Base-by-base conservation (phyloP, 1,140 invertebrate species). In the Papilio polytes region DNA sequence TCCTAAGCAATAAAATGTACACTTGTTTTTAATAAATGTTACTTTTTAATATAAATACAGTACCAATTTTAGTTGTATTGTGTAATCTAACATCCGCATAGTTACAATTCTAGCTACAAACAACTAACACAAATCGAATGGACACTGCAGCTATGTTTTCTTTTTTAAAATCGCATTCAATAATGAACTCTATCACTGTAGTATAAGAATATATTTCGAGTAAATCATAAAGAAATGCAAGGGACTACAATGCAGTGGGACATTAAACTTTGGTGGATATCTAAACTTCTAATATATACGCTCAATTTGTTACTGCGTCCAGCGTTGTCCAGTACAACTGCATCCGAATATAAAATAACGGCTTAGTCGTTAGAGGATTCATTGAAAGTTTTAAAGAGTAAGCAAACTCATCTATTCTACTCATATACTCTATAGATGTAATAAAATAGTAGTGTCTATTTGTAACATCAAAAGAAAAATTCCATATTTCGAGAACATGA, bases 221-320 rank as follows among this genome's bases (percentile, higher is more conserved):
- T 70, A 36, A 70, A 31, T 70, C 31, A 70, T 15, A 15, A 70
- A 31, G 26, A 36, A n/a, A 31, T 70, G 26, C 63, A 26, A 70
- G 63, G 59, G 59, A 31, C 63, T 70, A 70, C 63, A 70, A 70
- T 70, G 63, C 63, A 70, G 63, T 70, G 31, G 63, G 6, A 70
- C 63, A 70, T 70, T 70, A 70, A 70, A 70, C 26, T 70, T 70
- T 26, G 63, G 13, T 70, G 63, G 63, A 36, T 36, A 70, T 70
- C 63, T 70, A 70, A 70, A 70, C 63, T 70, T 70, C 63, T 31
- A 70, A 15, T 70, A 70, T 70, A 70, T 70, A 70, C 63, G 63
- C 26, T 70, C 26, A 70, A 70, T 70, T 70, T 70, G 63, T 70
- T 70, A 31, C 63, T 70, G 26, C 31, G 63, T 70, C 63, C 63